A percentile compares a stretch with the other conserved stretches of the same genome.
phyloP scores from a whole-genome alignment of 2,113 vertebrate species.

The Podilymbus podiceps region DNA sequence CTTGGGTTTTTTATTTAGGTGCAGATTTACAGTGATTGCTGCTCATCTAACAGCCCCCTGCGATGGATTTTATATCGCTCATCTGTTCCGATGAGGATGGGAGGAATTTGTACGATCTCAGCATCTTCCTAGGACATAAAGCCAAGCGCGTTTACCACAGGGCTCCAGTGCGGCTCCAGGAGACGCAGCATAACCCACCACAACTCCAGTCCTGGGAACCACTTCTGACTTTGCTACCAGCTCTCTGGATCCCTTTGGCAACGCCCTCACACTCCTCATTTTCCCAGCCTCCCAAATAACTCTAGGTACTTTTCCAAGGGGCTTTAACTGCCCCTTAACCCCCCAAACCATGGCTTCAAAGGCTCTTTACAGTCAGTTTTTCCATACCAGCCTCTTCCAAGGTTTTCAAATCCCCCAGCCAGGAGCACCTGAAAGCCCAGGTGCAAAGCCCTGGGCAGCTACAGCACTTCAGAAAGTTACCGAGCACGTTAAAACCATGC shows the following conservation, averaged over 20 bases:
- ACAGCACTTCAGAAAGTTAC: not conserved
- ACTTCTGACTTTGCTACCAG: not conserved
- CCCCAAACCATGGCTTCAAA: not conserved
- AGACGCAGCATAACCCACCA: not conserved
- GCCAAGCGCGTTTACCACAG: not conserved
- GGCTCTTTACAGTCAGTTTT: not conserved
- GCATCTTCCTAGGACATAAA: not conserved
- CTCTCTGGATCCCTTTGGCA: not conserved
- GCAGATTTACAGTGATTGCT: not conserved
- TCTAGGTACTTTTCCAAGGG: not conserved
- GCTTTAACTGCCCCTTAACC: not conserved
- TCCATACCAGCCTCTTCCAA: not conserved
- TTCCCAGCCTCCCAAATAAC: not conserved
- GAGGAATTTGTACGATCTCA: not conserved
- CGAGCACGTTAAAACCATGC: accelerated
- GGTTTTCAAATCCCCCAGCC: not conserved
- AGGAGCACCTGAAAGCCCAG: not conserved
- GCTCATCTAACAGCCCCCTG: not conserved
- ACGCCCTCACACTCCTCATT: too few species aligned
- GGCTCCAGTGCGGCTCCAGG: not conserved
- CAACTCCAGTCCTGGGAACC: not conserved
- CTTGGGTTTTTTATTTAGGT: not conserved
- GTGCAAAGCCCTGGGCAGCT: not conserved
- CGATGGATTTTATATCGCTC: not conserved
- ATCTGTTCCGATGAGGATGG: not conserved